Conservation (phyloP, 2,113 vertebrate genomes). For the Sus scrofa region DNA sequence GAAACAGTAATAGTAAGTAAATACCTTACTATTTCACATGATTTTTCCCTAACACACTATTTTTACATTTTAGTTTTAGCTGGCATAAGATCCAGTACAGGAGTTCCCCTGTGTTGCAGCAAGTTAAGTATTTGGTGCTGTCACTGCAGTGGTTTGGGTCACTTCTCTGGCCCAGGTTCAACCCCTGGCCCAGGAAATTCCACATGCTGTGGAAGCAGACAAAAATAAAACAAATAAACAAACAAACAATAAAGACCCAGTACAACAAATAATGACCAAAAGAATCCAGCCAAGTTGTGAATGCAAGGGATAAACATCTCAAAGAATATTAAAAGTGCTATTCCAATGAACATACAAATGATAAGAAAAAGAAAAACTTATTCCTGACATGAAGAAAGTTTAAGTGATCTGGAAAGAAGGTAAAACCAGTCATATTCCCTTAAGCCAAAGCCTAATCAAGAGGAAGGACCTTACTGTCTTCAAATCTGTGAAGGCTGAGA, state of each 20-base stretch:
- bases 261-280: slow-evolving; percentile 30
- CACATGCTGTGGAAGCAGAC: too few relatives aligned
- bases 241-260: not conserved
- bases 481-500: not conserved
- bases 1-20: not conserved
- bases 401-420: not conserved
- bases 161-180: too few relatives aligned
- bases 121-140: too few relatives aligned
- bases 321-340: not conserved
- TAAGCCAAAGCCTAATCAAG: not conserved
- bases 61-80: slow-evolving; percentile 44
- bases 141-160: too few relatives aligned
- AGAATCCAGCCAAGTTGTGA: not conserved
- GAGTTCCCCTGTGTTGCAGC: too few relatives aligned
- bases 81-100: not conserved
- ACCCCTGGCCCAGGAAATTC: too few relatives aligned
- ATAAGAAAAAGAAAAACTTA: not conserved
- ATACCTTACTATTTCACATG: not conserved
- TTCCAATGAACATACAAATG: not conserved
- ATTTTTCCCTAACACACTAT: not conserved
- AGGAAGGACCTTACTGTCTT: not conserved
- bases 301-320: not conserved
- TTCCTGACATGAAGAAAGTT: not conserved
- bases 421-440: not conserved
- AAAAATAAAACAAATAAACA: too few relatives aligned